Evolutionary conservation across 2,888 invertebrate genomes (phyloP), one percentile per base, ranked within the genome.

Genomic region (Cepaea hortensis): DNA sequence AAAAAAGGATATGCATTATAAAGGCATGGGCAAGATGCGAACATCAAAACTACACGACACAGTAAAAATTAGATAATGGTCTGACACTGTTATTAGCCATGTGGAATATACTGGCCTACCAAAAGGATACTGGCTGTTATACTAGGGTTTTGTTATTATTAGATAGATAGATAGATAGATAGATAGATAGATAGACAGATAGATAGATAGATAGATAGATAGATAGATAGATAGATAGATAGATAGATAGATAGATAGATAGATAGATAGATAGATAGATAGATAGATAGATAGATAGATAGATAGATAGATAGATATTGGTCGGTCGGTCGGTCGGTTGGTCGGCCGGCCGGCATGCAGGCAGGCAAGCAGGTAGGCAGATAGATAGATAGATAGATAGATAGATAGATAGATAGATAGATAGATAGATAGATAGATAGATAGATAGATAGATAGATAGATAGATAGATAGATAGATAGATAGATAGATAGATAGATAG

Each of bases 371-470:
- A 55, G 55, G 9, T 55, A 55, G 55, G 9, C 9, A 55, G 55
- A 55, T 55, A 55, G 55, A 55, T 55, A 55, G 55, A 55, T 55
- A 55, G 55, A 55, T 55, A 55, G 55, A 55, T n/a, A 75, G 75
- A 75, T n/a, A 75, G 75, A 75, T n/a, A 75, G 35, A 75, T 35
- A 75, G 23, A 75, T 35, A 75, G 75, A 75, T 75, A 75, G 75
- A 75, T 35, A 75, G 75, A 75, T 35, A 75, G 75, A 75, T 35
- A 75, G 75, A 75, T 75, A 75, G 75, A 75, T 35, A 75, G 75
- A 75, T 35, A 75, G 75, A 75, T 23, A 75, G 23, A 75, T 23
- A 75, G 23, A 75, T n/a, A 75, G 23, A 75, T n/a, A 75, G 23
- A 75, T n/a, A 75, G 23, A 75, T n/a, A 75, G 23, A 75, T n/a